These are phyloP conservation scores for Macrobrachium rosenbergii DNA, from an alignment of 1,140 invertebrate genomes.

Conservation along the genomic window DNA sequence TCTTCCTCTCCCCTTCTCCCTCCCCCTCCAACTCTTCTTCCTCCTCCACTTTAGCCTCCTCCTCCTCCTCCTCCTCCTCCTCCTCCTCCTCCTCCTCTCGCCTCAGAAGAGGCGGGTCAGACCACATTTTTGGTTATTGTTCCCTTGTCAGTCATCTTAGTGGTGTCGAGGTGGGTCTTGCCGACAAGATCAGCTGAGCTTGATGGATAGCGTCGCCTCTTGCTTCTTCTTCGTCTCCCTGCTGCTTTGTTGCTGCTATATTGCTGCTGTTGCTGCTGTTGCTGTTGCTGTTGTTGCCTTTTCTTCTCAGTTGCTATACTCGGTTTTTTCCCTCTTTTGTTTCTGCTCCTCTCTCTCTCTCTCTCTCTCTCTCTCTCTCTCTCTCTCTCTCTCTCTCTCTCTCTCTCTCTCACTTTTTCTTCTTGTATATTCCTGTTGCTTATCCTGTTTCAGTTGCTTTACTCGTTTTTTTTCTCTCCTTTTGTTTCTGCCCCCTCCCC, in stretches of 20 bases:
- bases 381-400: too few species aligned
- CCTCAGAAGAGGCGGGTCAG: constrained; percentile 6
- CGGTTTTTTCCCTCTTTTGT: not conserved
- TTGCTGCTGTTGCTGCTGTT: not conserved
- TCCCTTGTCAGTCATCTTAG: constrained; percentile 25
- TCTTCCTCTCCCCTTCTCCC: too few species aligned
- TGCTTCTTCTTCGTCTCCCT: too few species aligned
- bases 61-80: not conserved
- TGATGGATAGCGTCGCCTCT: constrained; percentile 7
- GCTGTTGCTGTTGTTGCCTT: not conserved
- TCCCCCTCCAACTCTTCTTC: too few species aligned
- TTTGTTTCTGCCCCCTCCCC: not conserved
- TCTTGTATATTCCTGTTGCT: not conserved
- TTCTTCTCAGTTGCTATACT: not conserved
- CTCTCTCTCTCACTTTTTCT: not conserved
- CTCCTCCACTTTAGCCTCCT: too few species aligned
- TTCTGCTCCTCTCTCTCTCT: constrained; percentile 15
- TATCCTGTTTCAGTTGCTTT: not conserved
- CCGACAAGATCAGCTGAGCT: constrained; percentile 24
- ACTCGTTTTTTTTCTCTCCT: not conserved
- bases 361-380: too few species aligned
- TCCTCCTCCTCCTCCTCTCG: not conserved
- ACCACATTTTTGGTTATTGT: constrained; percentile 25
- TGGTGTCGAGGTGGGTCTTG: constrained; percentile 25
- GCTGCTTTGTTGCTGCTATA: too few species aligned